Evolutionary conservation across 2,888 invertebrate species (phyloP).

Genomic region (Agrotis exclamationis): DNA sequence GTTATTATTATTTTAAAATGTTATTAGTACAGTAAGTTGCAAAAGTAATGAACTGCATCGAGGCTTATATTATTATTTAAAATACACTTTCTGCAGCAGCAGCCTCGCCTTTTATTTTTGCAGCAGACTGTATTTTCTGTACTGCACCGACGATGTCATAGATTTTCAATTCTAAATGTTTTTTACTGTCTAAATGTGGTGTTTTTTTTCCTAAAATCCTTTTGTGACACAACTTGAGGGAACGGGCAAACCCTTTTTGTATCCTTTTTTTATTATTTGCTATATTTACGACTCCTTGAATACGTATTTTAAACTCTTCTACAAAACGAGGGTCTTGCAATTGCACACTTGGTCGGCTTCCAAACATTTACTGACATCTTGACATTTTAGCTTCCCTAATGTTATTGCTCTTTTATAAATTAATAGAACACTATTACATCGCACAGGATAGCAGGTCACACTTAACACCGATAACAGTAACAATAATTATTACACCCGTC

Average conservation of each 20-base stretch:
- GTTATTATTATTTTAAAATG: neutral
- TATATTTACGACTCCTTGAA: neutral
- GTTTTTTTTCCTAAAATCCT: slow-evolving; percentile 41
- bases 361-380: neutral
- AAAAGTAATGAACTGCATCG: slow-evolving; percentile 28
- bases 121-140: slow-evolving; percentile 55
- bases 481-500: no score
- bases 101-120: slow-evolving; percentile 46
- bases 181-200: slow-evolving; percentile 62
- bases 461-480: neutral
- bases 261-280: slow-evolving; percentile 1
- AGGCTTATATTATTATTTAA: slow-evolving; percentile 28
- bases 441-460: neutral
- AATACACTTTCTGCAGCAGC: slow-evolving; percentile 12
- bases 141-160: slow-evolving; percentile 56
- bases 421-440: neutral
- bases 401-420: neutral
- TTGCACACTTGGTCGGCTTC: neutral
- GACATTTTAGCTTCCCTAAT: no score
- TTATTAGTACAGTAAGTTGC: slow-evolving; percentile 57
- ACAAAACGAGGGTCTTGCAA: neutral
- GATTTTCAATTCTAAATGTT: slow-evolving; percentile 50
- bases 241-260: slow-evolving; percentile 47
- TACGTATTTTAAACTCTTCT: neutral
- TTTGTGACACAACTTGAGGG: slow-evolving; percentile 41